phyloP scores from a whole-genome alignment of 2,797 vertebrate genomes.

The Acanthopagrus latus region DNA sequence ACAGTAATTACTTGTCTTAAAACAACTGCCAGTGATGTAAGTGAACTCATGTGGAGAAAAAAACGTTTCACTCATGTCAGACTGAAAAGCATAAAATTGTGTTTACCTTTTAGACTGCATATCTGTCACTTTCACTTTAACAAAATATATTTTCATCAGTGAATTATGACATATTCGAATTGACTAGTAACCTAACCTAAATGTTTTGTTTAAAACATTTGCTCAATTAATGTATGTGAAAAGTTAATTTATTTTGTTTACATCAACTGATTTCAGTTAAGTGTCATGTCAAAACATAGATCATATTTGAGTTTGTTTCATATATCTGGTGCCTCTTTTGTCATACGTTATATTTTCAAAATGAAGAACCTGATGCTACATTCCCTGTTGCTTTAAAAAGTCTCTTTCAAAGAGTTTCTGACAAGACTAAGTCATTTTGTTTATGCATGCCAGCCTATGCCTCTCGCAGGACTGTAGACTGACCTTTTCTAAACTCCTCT shows the following conservation, averaged over 20 bases:
- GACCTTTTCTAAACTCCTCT: slow-evolving; percentile 68
- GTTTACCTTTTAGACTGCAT: not conserved
- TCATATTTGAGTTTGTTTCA: not conserved
- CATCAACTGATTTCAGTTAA: not conserved
- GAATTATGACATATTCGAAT: not conserved
- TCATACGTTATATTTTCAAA: not conserved
- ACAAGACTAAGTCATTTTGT: slow-evolving; percentile 61
- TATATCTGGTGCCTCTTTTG: not conserved
- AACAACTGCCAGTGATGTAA: slow-evolving; percentile 5
- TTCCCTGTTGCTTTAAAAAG: slow-evolving; percentile 3
- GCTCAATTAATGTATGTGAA: not conserved
- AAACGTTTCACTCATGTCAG: not conserved
- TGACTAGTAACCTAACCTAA: too few relatives aligned
- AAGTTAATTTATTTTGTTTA: not conserved
- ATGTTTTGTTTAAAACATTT: not conserved
- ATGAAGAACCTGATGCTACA: not conserved
- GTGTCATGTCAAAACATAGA: not conserved
- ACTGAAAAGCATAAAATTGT: not conserved
- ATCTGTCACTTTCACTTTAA: not conserved
- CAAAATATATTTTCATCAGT: not conserved
- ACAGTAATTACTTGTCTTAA: slow-evolving; percentile 17
- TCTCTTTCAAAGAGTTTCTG: slow-evolving; percentile 22
- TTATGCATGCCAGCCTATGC: slow-evolving; percentile 47
- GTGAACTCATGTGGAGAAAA: not conserved
- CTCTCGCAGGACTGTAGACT: slow-evolving; percentile 51